A percentile compares a stretch with the other conserved stretches of the same genome.
These are phyloP conservation scores for Pseudeuparius sepicola DNA, from an alignment of 2,888 invertebrate genomes.

Conservation along the genomic window DNA sequence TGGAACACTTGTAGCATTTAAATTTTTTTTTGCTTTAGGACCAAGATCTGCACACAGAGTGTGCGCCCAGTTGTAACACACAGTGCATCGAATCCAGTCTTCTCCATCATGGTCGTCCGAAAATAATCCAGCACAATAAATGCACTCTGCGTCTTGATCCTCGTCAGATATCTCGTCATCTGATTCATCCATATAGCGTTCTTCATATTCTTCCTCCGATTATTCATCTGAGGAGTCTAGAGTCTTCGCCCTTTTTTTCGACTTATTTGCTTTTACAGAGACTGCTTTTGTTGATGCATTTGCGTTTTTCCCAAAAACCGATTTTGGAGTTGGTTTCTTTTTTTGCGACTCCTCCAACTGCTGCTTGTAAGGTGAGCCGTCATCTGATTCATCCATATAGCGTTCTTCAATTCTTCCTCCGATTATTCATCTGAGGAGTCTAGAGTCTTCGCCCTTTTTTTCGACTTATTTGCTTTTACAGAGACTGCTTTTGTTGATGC, in stretches of 20 bases:
- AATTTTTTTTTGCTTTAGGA: conserved; percentile 4
- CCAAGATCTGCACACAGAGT: conserved; percentile 4
- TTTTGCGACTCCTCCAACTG: conserved; percentile 5
- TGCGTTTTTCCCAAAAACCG: conserved; percentile 1
- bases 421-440: conserved; percentile 6
- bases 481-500: background rate
- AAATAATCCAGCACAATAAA: conserved; percentile 7
- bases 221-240: conserved; percentile 4
- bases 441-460: too few relatives aligned
- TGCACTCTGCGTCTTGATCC: conserved; percentile 9
- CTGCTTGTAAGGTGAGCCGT: conserved; percentile 7
- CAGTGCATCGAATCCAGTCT: conserved; percentile 4
- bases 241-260: too few relatives aligned
- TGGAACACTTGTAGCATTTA: conserved; percentile 5
- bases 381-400: conserved; percentile 6
- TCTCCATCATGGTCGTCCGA: conserved; percentile 9
- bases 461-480: conserved; percentile 4
- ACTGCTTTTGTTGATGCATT: background rate
- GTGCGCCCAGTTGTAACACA: conserved; percentile 5
- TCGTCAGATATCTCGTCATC: conserved; percentile 11
- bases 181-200: conserved; percentile 1
- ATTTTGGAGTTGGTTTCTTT: too few relatives aligned
- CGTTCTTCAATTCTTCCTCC: background rate
- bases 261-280: conserved; percentile 2
- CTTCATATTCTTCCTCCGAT: conserved; percentile 7